phyloP scores from a whole-genome alignment of 2,888 invertebrate genomes.

The Calameuta pallipes region DNA sequence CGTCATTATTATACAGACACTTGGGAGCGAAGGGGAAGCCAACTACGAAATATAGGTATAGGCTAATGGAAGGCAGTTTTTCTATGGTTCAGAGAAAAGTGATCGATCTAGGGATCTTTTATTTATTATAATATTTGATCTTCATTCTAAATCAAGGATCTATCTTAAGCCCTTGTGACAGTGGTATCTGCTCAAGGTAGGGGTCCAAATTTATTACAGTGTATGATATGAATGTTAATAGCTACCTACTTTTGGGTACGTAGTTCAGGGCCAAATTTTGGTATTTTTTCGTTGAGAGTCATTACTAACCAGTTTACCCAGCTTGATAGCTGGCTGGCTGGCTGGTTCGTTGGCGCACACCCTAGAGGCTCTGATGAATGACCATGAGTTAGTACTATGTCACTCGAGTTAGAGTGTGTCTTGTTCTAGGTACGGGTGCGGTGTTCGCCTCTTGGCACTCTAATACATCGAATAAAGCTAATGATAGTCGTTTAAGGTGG shows the following conservation, averaged over 20 bases:
- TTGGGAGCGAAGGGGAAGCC: not conserved
- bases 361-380: conserved; percentile 47
- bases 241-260: not conserved
- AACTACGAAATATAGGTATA: not conserved
- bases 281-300: not conserved
- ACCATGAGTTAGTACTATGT: conserved; percentile 40
- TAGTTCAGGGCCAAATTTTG: not conserved
- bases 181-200: not conserved
- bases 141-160: not conserved
- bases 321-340: not conserved
- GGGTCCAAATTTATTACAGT: not conserved
- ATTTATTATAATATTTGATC: not conserved
- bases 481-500: not conserved
- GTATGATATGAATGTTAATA: not conserved
- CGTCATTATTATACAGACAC: not conserved
- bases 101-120: not conserved
- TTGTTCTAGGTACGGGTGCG: not conserved
- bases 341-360: conserved; percentile 19
- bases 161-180: not conserved
- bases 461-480: not conserved
- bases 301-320: not conserved
- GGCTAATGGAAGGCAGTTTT: not conserved
- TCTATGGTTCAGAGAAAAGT: not conserved
- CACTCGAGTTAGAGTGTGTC: conserved; percentile 25
- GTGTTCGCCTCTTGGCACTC: not conserved